Evolutionary conservation across 2,113 vertebrate species (phyloP), one percentile per base, ranked within the genome.

Genomic region (Heterotis niloticus): DNA sequence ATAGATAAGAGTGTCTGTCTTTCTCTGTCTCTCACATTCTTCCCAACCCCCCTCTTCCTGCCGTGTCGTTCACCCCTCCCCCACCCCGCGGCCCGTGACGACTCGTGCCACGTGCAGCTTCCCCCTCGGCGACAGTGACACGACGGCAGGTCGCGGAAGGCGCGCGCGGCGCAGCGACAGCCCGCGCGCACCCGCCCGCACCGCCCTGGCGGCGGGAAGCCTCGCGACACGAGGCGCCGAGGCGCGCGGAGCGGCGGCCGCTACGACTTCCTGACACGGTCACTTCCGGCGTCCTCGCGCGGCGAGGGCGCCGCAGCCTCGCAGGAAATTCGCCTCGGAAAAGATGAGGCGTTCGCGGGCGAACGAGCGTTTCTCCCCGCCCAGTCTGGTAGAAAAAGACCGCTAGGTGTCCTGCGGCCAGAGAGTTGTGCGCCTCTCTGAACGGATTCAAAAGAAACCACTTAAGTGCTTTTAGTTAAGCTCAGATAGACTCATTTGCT

Each of bases 21-120:
- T 17, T 64, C 24, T 24, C 60, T 77, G 17, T n/a, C n/a, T n/a
- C n/a, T n/a, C n/a, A n/a, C n/a, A n/a, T 77, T 29, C 66, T 14
- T 80, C 78, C 28, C 4, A 73, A 80, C 44, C 68, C 64, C 64
- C 79, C 79, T 29, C 24, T 76, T 76, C 79, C 72, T 76, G 72
- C 60, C 72, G 52, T 66, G 18, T 14, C 29, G 23, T 52, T 23
- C 72, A 62, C 73, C 62, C 73, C 72, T 69, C 79, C 79, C 73
- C 79, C 72, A 11, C 77, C 78, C 9, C 12, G 57, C 20, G 54
- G 16, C 79, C 72, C 65, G 69, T 75, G 72, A 74, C 71, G 29
- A 60, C 60, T 52, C 29, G 67, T 44, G 68, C 28, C 44, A 71
- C 56, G 56, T 79, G 28, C 62, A 51, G 64, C 73, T 65, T 79